Base-by-base conservation (phyloP, 2,797 vertebrate genomes). In the Sphenopsis melanotis region DNA sequence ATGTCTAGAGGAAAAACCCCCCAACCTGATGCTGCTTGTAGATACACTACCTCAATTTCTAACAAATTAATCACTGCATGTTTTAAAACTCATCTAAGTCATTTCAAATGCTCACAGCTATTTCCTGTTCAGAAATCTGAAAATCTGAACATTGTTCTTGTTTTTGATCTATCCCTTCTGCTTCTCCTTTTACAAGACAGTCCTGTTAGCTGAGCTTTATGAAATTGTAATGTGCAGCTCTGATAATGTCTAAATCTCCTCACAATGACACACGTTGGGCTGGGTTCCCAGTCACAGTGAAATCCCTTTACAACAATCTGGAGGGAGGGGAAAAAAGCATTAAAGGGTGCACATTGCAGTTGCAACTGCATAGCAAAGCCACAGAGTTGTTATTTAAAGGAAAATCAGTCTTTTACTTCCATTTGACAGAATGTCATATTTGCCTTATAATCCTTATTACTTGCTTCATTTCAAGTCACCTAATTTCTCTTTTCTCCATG, bases 191-290 rank as follows among this genome's bases (percentile, higher is more conserved):
- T 71, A 55, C 11, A 4, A 61, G 42, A 61, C 39, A 60, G 39
- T 72, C 36, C 50, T 1, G 2, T 71, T 64, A 93, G 42, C 65
- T 83, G 3, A 9, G 44, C 64, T 89, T 80, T 80, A 64, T 83
- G 60, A 65, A 87, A 94, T 46, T 3, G 2, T 60, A 92, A 82
- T 59, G 39, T 66, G 44, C 6, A 3, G 47, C 59, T 89, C 82
- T 86, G 76, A 88, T 92, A 63, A 85, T 59, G 59, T 92, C 82
- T 91, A 44, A 89, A 93, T 81, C 70, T 86, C 32, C 27, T 87
- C 72, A 52, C 61, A 90, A 53, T 68, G 72, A 42, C 84, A 95
- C 1, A 5, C 39, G 4, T 0, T 72, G 82, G 78, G 82, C 84
- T 94, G 36, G 29, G 9, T 69, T 92, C 84, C 92, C 84, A 93